A percentile compares a stretch with the other conserved stretches of the same genome.
phyloP scores from a whole-genome alignment of 2,797 vertebrate genomes.

The Lagodon rhomboides region DNA sequence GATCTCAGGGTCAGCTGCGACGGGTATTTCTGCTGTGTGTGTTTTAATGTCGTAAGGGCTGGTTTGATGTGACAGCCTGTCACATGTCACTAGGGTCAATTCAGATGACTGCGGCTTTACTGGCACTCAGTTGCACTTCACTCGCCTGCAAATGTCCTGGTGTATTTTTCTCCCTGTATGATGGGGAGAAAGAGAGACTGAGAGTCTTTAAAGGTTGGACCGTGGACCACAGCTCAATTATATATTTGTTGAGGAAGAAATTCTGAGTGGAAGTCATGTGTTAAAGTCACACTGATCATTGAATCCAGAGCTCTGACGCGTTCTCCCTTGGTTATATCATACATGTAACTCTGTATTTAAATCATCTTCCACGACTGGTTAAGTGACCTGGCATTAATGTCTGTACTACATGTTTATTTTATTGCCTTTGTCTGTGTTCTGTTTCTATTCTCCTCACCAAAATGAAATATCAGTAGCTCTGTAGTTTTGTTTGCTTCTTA shows the following conservation, averaged over 20 bases:
- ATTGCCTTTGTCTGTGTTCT: constrained; percentile 39
- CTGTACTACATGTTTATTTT: constrained; percentile 64
- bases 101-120: constrained; percentile 67
- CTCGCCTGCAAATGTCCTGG: constrained; percentile 25
- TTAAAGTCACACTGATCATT: constrained; percentile 34
- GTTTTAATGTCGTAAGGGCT: constrained; percentile 78
- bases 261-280: constrained; percentile 29
- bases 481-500: constrained; percentile 61
- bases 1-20: constrained; percentile 86
- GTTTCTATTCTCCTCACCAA: constrained; percentile 38
- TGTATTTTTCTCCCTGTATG: constrained; percentile 49
- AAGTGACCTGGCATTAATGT: constrained; percentile 61
- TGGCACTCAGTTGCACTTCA: constrained; percentile 53
- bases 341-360: constrained; percentile 37
- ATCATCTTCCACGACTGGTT: constrained; percentile 49
- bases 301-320: constrained; percentile 7
- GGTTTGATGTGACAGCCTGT: constrained; percentile 76
- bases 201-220: constrained; percentile 11
- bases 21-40: constrained; percentile 82
- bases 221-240: constrained; percentile 39
- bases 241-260: constrained; percentile 14
- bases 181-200: constrained; percentile 15
- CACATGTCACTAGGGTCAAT: constrained; percentile 72
- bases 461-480: constrained; percentile 59
- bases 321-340: constrained; percentile 43